Conservation (phyloP, 2,797 vertebrate species). For the Chanos chanos region DNA sequence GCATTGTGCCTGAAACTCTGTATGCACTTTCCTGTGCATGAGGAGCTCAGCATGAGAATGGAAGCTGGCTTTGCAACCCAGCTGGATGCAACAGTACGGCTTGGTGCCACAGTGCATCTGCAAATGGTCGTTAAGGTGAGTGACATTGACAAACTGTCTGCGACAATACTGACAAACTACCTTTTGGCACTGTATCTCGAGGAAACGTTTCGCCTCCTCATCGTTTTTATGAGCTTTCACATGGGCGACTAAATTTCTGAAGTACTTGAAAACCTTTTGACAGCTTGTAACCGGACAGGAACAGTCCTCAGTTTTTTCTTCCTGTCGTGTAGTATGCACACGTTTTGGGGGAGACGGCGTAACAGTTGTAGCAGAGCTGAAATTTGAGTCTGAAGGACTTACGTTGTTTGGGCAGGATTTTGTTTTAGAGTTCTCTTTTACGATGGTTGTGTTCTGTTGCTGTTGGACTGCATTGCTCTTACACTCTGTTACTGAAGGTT, state of each 20-base stretch:
- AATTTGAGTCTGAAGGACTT: slow-evolving; percentile 77
- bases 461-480: slow-evolving; percentile 12
- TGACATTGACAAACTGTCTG: slow-evolving; percentile 94
- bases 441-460: slow-evolving; percentile 52
- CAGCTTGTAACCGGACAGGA: slow-evolving; percentile 85
- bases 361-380: slow-evolving; percentile 51
- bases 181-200: slow-evolving; percentile 98
- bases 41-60: slow-evolving; percentile 92
- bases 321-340: slow-evolving; percentile 78
- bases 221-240: slow-evolving; percentile 93
- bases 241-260: slow-evolving; percentile 96
- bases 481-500: slow-evolving; percentile 14
- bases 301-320: slow-evolving; percentile 85
- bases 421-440: slow-evolving; percentile 79
- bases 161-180: slow-evolving; percentile 98
- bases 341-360: slow-evolving; percentile 59
- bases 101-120: slow-evolving; percentile 97
- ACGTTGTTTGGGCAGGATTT: slow-evolving; percentile 76
- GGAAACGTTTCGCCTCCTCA: slow-evolving; percentile 93
- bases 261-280: slow-evolving; percentile 98
- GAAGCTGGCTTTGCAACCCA: slow-evolving; percentile 95
- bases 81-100: slow-evolving; percentile 97
- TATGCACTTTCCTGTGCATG: slow-evolving; percentile 89
- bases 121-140: slow-evolving; percentile 96
- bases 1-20: slow-evolving; percentile 92